Percentiles rank a stretch among this genome's conserved stretches.
These are phyloP conservation scores for Oscheius myriophilus DNA, from an alignment of 2,888 invertebrate genomes.

Conservation along the genomic window DNA sequence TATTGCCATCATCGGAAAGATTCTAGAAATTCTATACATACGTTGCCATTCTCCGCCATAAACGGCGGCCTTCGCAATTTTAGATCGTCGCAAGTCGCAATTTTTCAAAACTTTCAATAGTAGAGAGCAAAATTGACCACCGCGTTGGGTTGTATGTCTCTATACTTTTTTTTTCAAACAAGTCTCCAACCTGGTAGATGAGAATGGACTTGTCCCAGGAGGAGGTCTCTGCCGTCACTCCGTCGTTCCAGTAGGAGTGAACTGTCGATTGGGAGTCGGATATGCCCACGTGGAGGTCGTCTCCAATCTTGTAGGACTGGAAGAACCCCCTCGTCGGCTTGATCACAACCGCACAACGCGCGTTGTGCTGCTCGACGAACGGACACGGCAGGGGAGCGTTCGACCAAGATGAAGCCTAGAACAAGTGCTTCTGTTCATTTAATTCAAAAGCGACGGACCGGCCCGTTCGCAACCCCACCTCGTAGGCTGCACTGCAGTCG, in stretches of 20 bases:
- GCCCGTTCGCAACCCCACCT: neutral
- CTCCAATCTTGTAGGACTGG: conserved; percentile 37
- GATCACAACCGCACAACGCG: conserved; percentile 35
- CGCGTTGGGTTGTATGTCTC: no score
- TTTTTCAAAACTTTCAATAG: no score
- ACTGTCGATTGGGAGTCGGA: conserved; percentile 34
- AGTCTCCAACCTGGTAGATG: conserved; percentile 27
- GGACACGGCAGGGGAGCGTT: conserved; percentile 35
- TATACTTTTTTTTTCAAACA: no score
- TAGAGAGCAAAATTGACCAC: no score
- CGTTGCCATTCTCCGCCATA: no score
- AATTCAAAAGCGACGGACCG: neutral
- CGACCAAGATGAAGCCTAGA: conserved; percentile 27
- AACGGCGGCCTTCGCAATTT: no score
- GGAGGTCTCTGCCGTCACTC: conserved; percentile 20
- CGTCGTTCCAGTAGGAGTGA: conserved; percentile 42
- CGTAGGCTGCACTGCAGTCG: conserved; percentile 16
- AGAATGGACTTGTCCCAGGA: conserved; percentile 36
- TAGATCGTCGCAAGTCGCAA: no score
- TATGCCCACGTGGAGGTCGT: conserved; percentile 48
- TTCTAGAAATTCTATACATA: no score
- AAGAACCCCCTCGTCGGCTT: conserved; percentile 41
- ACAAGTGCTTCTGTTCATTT: no score
- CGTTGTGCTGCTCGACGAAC: conserved; percentile 36
- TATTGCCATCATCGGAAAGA: no score